These are phyloP conservation scores for Sarcophaga rosellei DNA, from an alignment of 2,888 invertebrate genomes.

Conservation along the genomic window DNA sequence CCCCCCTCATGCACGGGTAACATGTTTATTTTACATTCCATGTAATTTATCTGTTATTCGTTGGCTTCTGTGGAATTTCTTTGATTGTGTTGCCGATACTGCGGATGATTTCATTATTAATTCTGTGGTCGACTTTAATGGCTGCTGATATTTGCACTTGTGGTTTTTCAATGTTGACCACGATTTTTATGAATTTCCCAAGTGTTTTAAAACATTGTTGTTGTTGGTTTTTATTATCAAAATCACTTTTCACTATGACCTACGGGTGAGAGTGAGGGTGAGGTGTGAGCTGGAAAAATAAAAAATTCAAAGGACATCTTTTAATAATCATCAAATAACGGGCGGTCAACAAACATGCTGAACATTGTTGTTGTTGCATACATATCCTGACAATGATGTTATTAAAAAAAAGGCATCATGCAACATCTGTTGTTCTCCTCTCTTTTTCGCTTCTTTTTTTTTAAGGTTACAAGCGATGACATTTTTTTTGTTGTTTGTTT, in stretches of 20 bases:
- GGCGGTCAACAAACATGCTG: constrained; percentile 33
- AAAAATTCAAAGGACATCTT: constrained; percentile 67
- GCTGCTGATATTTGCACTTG: constrained; percentile 49
- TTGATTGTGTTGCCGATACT: neutral
- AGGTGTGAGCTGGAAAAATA: constrained; percentile 43
- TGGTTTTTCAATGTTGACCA: constrained; percentile 44
- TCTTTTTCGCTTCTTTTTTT: constrained; percentile 3
- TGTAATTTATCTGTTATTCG: too few relatives aligned
- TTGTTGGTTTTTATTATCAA: constrained; percentile 3
- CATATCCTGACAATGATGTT: constrained; percentile 58
- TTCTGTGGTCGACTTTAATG: constrained; percentile 30
- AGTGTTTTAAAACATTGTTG: constrained; percentile 51
- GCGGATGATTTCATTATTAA: constrained; percentile 16
- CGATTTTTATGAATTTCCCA: constrained; percentile 54
- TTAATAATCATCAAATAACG: constrained; percentile 63
- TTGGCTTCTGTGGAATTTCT: neutral
- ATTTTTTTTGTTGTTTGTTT: constrained; percentile 2
- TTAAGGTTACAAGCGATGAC: constrained; percentile 18
- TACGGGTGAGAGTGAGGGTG: constrained; percentile 34
- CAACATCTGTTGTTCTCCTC: constrained; percentile 54
- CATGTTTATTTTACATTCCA: too few relatives aligned
- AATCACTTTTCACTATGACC: constrained; percentile 35
- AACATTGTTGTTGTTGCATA: constrained; percentile 1
- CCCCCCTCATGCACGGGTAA: too few relatives aligned
- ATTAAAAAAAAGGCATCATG: constrained; percentile 46